Base-by-base conservation (phyloP, 2,888 invertebrate genomes). In the Brachypalpus laphriformis region DNA sequence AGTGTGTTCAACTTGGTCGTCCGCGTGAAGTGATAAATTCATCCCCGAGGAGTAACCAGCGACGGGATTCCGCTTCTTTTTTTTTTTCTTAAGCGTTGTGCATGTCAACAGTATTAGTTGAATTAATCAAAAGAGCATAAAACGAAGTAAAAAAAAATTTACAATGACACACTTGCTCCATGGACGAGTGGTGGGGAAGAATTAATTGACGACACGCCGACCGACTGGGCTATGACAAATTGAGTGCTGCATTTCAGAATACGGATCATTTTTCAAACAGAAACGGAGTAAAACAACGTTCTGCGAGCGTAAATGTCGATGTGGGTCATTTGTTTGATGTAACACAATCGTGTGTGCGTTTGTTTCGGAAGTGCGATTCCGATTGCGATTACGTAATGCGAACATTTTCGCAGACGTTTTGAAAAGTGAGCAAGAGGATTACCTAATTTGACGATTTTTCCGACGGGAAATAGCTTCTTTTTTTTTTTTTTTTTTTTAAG, bases 261-360 rank as follows among this genome's bases (percentile, higher is more conserved):
- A 59, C 54, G 81, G 85, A 85, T 85, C 85, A 54, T 76, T 85
- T 85, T 85, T 85, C 85, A 85, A 71, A 70, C 57, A 34, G 40
- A 68, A 68, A 75, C 59, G 72, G 49, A 59, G 56, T 42, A 56
- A 66, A 59, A 68, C 54, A 78, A 45, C 61, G 18, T 22, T 45
- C 1, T 14, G 42, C 63, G 78, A 57, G 75, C 28, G 75, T 75
- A 56, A 56, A 54, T 63, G 78, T 78, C 78, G 65, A 78, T 49
- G 63, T 71, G 78, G 78, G 78, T 78, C 78, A 78, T 57, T 70
- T 51, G 28, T 51, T 57, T 65, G 80, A 72, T 72, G 66, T 72
- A 80, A 65, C 31, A 20, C 31, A 56, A 61, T 51, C 49, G 63
- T 20, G 63, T 20, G 51, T 47, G 71, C 56, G 61, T 71, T 70